Evolutionary conservation across 2,888 invertebrate species (phyloP).

Genomic region (Pollenia angustigena): DNA sequence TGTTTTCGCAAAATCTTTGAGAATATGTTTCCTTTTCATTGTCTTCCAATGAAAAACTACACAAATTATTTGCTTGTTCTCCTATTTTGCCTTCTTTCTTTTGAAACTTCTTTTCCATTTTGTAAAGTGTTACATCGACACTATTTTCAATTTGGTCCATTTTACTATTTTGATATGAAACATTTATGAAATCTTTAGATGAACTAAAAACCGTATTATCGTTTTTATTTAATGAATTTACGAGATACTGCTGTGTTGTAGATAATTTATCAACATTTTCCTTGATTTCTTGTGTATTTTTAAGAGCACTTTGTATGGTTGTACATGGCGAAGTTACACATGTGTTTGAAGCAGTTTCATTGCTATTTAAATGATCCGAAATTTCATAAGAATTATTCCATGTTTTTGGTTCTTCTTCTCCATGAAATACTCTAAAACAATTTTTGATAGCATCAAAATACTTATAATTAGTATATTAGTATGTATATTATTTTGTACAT

Average conservation of each 20-base stretch:
- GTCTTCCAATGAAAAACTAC: conserved; percentile 60
- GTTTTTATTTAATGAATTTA: neutral
- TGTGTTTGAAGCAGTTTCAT: conserved; percentile 32
- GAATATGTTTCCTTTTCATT: conserved; percentile 36
- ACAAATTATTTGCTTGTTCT: conserved; percentile 4
- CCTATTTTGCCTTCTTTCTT: neutral
- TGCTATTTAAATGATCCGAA: conserved; percentile 67
- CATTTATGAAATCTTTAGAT: conserved; percentile 42
- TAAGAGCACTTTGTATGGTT: neutral
- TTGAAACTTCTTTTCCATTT: conserved; percentile 46
- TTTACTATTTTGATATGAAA: conserved; percentile 42
- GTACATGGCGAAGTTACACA: neutral
- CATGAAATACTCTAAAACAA: conserved; percentile 66
- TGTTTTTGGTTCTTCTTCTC: conserved; percentile 71
- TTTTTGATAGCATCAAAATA: neutral
- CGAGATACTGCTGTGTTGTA: neutral
- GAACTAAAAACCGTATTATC: conserved; percentile 2
- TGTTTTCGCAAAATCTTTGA: conserved; percentile 38
- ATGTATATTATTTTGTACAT: neutral
- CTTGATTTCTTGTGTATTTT: neutral
- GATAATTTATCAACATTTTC: neutral
- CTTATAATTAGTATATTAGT: neutral
- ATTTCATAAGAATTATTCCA: conserved; percentile 74
- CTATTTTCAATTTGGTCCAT: conserved; percentile 55
- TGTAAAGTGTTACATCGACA: conserved; percentile 61